Percentiles rank a stretch among this genome's conserved stretches.
phyloP scores from a whole-genome alignment of 92 coral and sea anemone species.

The Phenganax subtilis region DNA sequence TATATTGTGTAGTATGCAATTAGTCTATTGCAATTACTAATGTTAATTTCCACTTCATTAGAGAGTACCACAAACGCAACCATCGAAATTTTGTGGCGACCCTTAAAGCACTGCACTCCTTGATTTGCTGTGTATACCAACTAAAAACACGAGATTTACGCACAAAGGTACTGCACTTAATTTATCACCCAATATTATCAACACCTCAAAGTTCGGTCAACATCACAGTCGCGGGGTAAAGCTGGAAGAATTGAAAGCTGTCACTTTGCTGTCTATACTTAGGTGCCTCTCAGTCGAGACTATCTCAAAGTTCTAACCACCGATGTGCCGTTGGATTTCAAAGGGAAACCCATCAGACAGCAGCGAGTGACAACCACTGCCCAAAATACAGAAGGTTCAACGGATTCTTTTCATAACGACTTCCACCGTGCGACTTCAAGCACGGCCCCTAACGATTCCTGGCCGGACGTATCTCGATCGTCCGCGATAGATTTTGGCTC shows the following conservation, averaged over 20 bases:
- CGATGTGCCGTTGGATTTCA: slow-evolving; percentile 56
- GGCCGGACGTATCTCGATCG: slow-evolving; percentile 33
- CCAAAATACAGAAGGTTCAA: slow-evolving; percentile 49
- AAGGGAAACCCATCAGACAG: slow-evolving; percentile 79
- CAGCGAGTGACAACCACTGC: slow-evolving; percentile 52
- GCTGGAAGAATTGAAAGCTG: no score
- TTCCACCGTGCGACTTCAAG: slow-evolving; percentile 29
- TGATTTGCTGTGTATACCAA: slow-evolving; percentile 73
- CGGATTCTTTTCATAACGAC: slow-evolving; percentile 42
- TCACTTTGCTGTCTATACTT: not conserved
- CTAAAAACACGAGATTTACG: slow-evolving; percentile 80
- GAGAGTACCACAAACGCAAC: slow-evolving; percentile 59
- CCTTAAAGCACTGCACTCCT: slow-evolving; percentile 54
- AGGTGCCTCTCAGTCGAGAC: slow-evolving; percentile 72
- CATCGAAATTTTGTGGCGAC: slow-evolving; percentile 49
- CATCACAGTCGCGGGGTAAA: not conserved
- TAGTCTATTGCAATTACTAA: not conserved
- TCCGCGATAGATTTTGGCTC: slow-evolving; percentile 38
- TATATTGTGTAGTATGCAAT: no score
- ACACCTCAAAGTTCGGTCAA: not conserved
- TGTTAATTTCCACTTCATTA: slow-evolving; percentile 8
- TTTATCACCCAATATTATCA: no score
- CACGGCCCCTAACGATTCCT: slow-evolving; percentile 35
- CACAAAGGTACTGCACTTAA: slow-evolving; percentile 58
- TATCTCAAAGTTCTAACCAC: slow-evolving; percentile 65